Conservation (phyloP, 2,888 invertebrate species). For the Kryphioiulus occultus region DNA sequence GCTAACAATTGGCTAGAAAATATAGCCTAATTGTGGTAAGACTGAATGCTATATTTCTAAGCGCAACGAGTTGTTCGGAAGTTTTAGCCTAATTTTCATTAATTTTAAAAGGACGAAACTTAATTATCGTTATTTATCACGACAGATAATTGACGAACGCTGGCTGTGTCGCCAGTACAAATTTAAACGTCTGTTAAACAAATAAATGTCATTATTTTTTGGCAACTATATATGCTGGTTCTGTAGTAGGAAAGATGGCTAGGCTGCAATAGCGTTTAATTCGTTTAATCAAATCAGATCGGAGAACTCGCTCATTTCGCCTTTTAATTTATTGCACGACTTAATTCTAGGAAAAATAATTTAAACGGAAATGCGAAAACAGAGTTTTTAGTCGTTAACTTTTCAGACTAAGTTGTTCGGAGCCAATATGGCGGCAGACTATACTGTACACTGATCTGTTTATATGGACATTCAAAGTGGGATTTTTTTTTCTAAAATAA, state of each 20-base stretch:
- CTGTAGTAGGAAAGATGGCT: background rate
- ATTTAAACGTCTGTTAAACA: conserved; percentile 26
- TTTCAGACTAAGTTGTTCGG: background rate
- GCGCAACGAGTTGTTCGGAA: background rate
- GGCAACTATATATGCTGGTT: background rate
- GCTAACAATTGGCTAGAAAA: background rate
- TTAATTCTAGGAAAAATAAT: conserved; percentile 24
- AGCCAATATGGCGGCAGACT: background rate
- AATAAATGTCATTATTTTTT: conserved; percentile 21
- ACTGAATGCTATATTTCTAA: too few species aligned
- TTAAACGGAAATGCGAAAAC: conserved; percentile 21
- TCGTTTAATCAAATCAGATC: conserved; percentile 18
- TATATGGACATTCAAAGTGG: background rate
- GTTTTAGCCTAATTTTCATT: background rate
- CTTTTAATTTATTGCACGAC: background rate
- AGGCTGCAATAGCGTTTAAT: background rate
- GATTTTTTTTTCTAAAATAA: background rate
- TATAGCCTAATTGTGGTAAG: background rate
- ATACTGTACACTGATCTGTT: background rate
- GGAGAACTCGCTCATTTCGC: background rate
- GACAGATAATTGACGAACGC: background rate
- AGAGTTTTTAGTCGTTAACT: background rate
- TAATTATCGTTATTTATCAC: conserved; percentile 4
- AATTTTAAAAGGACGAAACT: background rate
- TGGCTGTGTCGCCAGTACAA: background rate